A percentile compares a stretch with the other conserved stretches of the same genome.
These are phyloP conservation scores for Lamellibrachia satsuma DNA, from an alignment of 2,888 invertebrate genomes.

Conservation along the genomic window DNA sequence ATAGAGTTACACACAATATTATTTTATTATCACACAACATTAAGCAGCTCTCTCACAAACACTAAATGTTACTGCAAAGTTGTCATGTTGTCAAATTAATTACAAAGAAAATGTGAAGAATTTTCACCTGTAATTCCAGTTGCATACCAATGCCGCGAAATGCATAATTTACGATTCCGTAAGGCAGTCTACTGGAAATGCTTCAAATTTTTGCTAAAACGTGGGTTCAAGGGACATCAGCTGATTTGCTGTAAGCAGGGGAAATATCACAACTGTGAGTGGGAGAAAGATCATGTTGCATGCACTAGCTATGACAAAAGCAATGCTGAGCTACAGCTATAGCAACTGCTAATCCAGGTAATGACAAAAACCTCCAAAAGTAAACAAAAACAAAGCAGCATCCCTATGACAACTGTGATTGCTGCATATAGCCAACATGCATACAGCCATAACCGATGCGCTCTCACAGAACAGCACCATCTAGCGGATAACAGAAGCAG, in stretches of 20 bases:
- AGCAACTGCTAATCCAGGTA: background rate
- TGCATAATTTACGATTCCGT: background rate
- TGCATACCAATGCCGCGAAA: too few species aligned
- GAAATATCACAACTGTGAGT: background rate
- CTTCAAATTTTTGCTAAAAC: background rate
- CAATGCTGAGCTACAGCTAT: background rate
- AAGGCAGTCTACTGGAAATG: background rate
- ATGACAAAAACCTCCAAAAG: background rate
- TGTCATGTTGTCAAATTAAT: too few species aligned
- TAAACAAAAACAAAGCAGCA: background rate
- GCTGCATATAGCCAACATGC: background rate
- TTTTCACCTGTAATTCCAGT: too few species aligned
- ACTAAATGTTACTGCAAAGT: background rate
- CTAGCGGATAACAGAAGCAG: background rate
- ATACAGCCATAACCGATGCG: background rate
- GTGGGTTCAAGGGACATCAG: background rate
- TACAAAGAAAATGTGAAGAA: too few species aligned
- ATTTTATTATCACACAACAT: background rate
- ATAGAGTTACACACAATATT: background rate
- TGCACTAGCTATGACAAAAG: conserved; percentile 1
- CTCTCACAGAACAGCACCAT: background rate
- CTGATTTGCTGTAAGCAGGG: background rate
- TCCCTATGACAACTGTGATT: background rate
- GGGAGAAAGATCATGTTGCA: background rate
- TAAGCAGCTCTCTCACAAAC: background rate